phyloP scores from a whole-genome alignment of 2,888 invertebrate genomes.

The Cheilosia soror region DNA sequence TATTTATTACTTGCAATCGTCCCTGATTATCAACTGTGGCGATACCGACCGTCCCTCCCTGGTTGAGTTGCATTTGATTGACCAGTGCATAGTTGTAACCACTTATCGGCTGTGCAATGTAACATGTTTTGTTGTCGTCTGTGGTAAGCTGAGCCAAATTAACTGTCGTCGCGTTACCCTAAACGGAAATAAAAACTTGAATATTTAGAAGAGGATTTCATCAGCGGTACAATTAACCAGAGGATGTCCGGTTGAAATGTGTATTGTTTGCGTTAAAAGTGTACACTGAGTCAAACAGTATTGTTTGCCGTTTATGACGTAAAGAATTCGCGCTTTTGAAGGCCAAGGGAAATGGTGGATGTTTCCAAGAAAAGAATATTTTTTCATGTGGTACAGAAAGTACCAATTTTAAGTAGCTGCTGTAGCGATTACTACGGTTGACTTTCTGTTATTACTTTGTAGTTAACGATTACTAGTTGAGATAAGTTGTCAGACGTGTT shows the following conservation, averaged over 20 bases:
- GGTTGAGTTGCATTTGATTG: slow-evolving; percentile 92
- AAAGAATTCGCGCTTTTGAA: no score
- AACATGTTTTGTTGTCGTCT: slow-evolving; percentile 89
- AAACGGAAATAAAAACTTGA: neutral
- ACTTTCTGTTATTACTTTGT: no score
- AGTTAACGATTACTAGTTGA: no score
- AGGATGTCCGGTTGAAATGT: neutral
- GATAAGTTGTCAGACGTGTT: no score
- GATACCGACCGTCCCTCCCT: slow-evolving; percentile 85
- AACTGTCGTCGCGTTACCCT: slow-evolving; percentile 86
- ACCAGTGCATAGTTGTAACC: slow-evolving; percentile 91
- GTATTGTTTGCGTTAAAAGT: no score
- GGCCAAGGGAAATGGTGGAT: no score
- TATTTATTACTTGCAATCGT: slow-evolving; percentile 83
- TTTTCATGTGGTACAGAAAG: no score
- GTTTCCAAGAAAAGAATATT: no score
- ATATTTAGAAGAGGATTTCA: neutral
- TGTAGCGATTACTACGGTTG: no score
- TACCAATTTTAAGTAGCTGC: no score
- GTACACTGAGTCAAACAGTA: no score
- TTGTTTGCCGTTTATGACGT: no score
- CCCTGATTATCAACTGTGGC: slow-evolving; percentile 83
- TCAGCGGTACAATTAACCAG: neutral
- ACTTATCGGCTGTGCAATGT: slow-evolving; percentile 90
- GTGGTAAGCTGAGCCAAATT: slow-evolving; percentile 88